Evolutionary conservation across 2,113 vertebrate species (phyloP), one percentile per base, ranked within the genome.

Genomic region (Hystrix cristata): DNA sequence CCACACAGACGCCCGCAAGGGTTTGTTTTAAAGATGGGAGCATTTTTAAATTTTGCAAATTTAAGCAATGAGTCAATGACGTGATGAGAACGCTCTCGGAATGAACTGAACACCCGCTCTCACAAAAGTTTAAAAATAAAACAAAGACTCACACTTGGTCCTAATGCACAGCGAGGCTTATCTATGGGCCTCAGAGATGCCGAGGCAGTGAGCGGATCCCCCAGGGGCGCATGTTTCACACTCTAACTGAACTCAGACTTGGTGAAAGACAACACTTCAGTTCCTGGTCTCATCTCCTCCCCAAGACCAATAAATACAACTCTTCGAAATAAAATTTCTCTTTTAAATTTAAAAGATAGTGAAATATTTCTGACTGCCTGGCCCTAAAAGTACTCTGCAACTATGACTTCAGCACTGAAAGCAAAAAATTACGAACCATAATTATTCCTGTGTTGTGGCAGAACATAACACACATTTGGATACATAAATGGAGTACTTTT

Each of bases 301-400:
- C 48, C 55, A 89, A 78, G 57, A 34, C 19, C 95, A 92, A 96
- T 78, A 89, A 93, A 81, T 29, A 48, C 13, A 51, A 96, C 48
- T 91, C 71, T 83, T 62, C 91, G 23, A 95, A 96, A 97, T 43
- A 95, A 59, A 97, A 87, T 67, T 91, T 94, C 55, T 92, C 91
- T 85, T 95, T 72, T 76, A 88, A 95, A 80, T 78, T 85, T 88
- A 91, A 96, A 96, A 90, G 72, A 86, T 53, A 81, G 95, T 87
- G 57, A 72, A 81, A 91, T 64, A 43, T 81, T 94, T 91, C n/a
- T 51, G 69, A 79, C 21, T 93, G 43, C 46, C 65, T 88, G 64
- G 48, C 19, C 57, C 51, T 94, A 85, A 94, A 92, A 96, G 88
- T 48, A 95, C 23, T 60, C 84, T 25, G 53, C 1, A 43, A 90